Conservation (phyloP, 2,113 vertebrate genomes). For the Lichenostomus cassidix region DNA sequence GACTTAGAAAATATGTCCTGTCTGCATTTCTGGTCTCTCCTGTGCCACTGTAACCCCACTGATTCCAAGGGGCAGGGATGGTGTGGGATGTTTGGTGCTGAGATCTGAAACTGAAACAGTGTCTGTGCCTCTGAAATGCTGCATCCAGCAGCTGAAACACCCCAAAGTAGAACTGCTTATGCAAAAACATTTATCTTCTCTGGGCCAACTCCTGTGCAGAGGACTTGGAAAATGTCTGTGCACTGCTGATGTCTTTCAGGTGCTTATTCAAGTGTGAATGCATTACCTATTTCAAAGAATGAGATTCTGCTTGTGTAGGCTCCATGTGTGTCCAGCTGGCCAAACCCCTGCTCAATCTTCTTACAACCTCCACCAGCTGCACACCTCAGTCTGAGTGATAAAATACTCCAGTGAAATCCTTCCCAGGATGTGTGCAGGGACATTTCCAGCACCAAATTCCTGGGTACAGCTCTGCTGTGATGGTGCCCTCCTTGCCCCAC, state of each 20-base stretch:
- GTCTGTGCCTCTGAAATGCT: background rate
- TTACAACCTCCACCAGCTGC: background rate
- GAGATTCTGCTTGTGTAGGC: background rate
- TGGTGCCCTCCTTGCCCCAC: background rate
- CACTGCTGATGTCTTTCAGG: background rate
- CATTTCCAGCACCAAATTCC: background rate
- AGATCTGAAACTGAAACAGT: background rate
- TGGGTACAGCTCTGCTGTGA: background rate
- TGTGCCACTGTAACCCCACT: background rate
- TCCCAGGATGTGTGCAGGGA: background rate
- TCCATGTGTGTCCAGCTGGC: accelerated
- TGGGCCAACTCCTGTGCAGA: background rate
- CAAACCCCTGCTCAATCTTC: background rate
- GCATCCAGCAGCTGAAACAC: background rate
- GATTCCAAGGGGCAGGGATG: background rate
- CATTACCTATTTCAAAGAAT: background rate
- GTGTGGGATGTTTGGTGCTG: background rate
- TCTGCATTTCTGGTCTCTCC: background rate
- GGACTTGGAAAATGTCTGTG: background rate
- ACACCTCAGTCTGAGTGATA: background rate
- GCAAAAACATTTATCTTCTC: background rate
- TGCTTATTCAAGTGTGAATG: background rate
- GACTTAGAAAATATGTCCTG: background rate
- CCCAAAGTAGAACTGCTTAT: background rate
- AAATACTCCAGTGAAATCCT: background rate